Conservation (phyloP, 1,140 invertebrate genomes). For the Tribolium castaneum region DNA sequence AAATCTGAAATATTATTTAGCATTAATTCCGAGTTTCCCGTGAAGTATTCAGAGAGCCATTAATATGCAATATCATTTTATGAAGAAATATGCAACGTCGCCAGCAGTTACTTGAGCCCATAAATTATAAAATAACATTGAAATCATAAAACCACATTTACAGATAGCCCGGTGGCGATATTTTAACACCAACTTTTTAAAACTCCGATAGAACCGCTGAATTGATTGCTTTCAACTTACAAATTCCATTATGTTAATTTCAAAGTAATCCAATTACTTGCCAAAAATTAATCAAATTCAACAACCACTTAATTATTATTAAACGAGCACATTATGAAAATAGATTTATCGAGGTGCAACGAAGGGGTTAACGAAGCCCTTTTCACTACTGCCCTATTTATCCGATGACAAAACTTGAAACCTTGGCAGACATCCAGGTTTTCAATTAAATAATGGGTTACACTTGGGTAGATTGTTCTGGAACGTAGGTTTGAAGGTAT, state of each 20-base stretch:
- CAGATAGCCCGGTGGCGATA: slow-evolving; percentile 36
- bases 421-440: slow-evolving; percentile 49
- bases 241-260: slow-evolving; percentile 13
- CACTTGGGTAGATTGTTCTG: slow-evolving; percentile 50
- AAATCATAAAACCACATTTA: slow-evolving; percentile 45
- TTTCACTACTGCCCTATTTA: slow-evolving; percentile 39
- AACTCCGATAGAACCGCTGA: not conserved
- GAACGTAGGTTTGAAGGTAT: slow-evolving; percentile 47
- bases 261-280: slow-evolving; percentile 9
- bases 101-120: slow-evolving; percentile 30
- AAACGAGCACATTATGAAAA: slow-evolving; percentile 15
- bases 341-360: slow-evolving; percentile 18
- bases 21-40: slow-evolving; percentile 17
- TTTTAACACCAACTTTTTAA: slow-evolving; percentile 32
- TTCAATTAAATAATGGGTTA: slow-evolving; percentile 57
- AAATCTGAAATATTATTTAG: slow-evolving; percentile 32
- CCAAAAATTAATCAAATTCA: slow-evolving; percentile 13
- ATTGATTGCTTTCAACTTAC: not conserved
- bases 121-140: slow-evolving; percentile 45
- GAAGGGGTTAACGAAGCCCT: slow-evolving; percentile 39
- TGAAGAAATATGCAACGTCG: slow-evolving; percentile 41
- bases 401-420: slow-evolving; percentile 41
- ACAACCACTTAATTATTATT: slow-evolving; percentile 18
- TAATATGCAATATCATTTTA: slow-evolving; percentile 40
- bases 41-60: slow-evolving; percentile 32